Conservation (phyloP, 2,797 vertebrate species). For the Pseudomugil tenellus region DNA sequence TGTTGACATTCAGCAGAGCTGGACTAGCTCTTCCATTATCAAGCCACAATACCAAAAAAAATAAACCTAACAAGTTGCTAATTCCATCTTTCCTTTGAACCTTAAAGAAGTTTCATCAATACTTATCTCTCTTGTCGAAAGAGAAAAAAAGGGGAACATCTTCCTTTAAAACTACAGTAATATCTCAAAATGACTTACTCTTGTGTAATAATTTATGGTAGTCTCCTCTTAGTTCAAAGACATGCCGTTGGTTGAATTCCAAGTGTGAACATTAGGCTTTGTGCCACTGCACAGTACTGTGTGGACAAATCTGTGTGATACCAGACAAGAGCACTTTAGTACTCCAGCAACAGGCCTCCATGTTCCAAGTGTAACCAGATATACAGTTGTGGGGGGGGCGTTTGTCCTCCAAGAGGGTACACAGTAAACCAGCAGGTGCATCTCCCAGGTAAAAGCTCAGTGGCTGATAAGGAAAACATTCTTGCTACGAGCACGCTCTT, state of each 20-base stretch:
- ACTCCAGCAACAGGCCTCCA: conserved; percentile 42
- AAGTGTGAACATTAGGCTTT: conserved; percentile 31
- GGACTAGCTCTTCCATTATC: too few species aligned
- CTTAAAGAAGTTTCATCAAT: too few species aligned
- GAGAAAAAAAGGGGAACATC: not conserved
- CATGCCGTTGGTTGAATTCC: conserved; percentile 30
- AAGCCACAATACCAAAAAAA: too few species aligned
- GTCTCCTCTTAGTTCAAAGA: not conserved
- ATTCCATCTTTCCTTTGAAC: too few species aligned
- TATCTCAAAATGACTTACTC: not conserved
- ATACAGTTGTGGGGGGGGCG: conserved; percentile 44
- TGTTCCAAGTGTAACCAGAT: conserved; percentile 53
- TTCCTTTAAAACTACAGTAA: not conserved
- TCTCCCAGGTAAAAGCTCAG: conserved; percentile 57
- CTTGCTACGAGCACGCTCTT: conserved; percentile 24
- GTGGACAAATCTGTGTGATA: conserved; percentile 41
- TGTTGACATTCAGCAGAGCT: too few species aligned
- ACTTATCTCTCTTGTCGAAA: not conserved
- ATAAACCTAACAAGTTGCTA: too few species aligned
- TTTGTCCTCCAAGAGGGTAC: conserved; percentile 44
- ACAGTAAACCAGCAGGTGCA: conserved; percentile 67
- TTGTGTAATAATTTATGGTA: not conserved
- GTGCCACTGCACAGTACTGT: conserved; percentile 32
- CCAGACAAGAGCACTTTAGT: conserved; percentile 46
- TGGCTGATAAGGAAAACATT: conserved; percentile 47